A percentile compares a stretch with the other conserved stretches of the same genome.
These are phyloP conservation scores for Hypomecis atomaria DNA, from an alignment of 2,888 invertebrate genomes.

Conservation along the genomic window DNA sequence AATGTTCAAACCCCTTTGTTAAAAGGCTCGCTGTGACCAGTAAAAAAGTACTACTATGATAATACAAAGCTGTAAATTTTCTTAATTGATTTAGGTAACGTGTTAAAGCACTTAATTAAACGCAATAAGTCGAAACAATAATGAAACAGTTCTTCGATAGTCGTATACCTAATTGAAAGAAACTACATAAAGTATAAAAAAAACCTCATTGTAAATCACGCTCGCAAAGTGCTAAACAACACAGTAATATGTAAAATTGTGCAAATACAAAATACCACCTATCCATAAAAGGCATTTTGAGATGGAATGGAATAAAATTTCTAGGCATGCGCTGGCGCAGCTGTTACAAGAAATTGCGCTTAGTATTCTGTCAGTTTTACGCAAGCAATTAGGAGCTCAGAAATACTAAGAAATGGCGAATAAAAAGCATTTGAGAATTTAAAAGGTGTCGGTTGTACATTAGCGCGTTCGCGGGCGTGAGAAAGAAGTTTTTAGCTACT, in stretches of 20 bases:
- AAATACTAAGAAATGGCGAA: slow-evolving; percentile 49
- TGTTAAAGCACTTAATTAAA: too few relatives aligned
- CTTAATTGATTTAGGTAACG: too few relatives aligned
- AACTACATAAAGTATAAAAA: background rate
- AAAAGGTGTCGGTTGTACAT: slow-evolving; percentile 39
- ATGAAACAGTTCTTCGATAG: too few relatives aligned
- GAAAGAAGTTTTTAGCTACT: slow-evolving; percentile 7
- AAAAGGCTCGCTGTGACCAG: too few relatives aligned
- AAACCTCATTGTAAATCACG: slow-evolving; percentile 17
- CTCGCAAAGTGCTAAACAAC: slow-evolving; percentile 21
- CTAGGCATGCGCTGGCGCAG: slow-evolving; percentile 33
- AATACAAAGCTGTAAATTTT: too few relatives aligned
- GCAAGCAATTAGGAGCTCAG: slow-evolving; percentile 52
- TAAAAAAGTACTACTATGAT: too few relatives aligned
- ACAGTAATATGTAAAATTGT: slow-evolving; percentile 29
- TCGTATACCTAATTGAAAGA: too few relatives aligned
- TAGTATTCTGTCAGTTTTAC: slow-evolving; percentile 44
- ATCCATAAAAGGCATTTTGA: slow-evolving; percentile 24
- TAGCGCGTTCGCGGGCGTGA: slow-evolving; percentile 18
- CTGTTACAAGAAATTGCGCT: slow-evolving; percentile 33
- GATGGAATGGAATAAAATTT: slow-evolving; percentile 32
- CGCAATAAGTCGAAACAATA: too few relatives aligned
- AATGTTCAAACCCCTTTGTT: too few relatives aligned
- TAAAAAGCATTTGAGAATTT: slow-evolving; percentile 44
- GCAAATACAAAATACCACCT: slow-evolving; percentile 19